Evolutionary conservation across 1,140 invertebrate species (phyloP), one percentile per base, ranked within the genome.

Genomic region (Drosophila auraria): DNA sequence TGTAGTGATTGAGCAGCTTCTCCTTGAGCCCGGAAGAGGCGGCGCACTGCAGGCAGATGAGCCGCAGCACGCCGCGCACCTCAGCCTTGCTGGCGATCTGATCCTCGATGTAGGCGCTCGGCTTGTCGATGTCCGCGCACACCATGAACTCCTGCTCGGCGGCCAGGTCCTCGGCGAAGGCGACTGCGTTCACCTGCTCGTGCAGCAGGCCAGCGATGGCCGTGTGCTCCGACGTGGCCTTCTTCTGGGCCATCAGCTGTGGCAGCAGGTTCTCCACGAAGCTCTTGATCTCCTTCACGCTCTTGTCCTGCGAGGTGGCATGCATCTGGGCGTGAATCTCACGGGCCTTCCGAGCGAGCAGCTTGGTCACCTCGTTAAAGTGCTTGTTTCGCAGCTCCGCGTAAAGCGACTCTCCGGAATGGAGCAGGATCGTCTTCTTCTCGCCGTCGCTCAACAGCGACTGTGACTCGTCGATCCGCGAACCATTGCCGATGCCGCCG

Each of bases 81-180:
- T 97, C 95, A 80, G 96, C 96, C 91, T 97, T 95, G 82, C 96
- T 96, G 5, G 97, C 97, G 71, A 99, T 98, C 80, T 96, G 95
- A 87, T 98, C 97, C 94, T 99, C 98, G 81, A 99, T 98, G 87
- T 96, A 98, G 0, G 96, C 93, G 92, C 96, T 96, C 1, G 96
- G 94, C 94, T 97, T 98, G 83, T 99, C 98, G 2, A 97, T 97
- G 73, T 98, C 97, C 23, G 97, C 95, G 68, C 97, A 98, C 91
- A 98, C 97, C 69, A 99, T 94, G 80, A 99, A 96, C 92, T 99
- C 98, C 93, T 99, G 98, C 93, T 99, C 98, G 53, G 94, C 94
- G 36, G 94, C 93, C 23, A 95, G 91, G 17, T 93, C 94, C 68
- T 95, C 94, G 30, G 94, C 93, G 69, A 95, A 95, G 5, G 94